Conservation (phyloP, 30 jellyfish, hydroid and myxozoan genomes). For the Haliclystus octoradiatus region DNA sequence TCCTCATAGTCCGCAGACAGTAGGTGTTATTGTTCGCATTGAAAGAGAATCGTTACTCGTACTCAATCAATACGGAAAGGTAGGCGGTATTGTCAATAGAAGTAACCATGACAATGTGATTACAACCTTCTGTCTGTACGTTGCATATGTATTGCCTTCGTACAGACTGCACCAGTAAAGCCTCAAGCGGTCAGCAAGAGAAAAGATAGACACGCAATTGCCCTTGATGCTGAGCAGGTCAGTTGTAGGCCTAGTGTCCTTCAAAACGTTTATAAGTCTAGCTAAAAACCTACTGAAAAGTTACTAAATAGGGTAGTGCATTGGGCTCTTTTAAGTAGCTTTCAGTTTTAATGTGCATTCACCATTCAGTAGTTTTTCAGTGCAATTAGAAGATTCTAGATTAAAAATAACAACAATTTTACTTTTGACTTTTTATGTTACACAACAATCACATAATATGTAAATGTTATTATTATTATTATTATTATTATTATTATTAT, state of each 20-base stretch:
- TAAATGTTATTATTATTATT: neutral
- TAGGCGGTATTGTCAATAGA: conserved; percentile 3
- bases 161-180: conserved; percentile 80
- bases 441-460: neutral
- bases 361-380: neutral
- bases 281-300: too few relatives aligned
- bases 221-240: conserved; percentile 98
- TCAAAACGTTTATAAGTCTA: too few relatives aligned
- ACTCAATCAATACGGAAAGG: conserved; percentile 97
- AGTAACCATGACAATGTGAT: neutral
- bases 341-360: neutral
- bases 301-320: too few relatives aligned
- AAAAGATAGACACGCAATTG: conserved; percentile 81
- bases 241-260: neutral
- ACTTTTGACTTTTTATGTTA: neutral
- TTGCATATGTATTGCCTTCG: neutral
- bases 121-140: neutral
- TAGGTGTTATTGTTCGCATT: conserved; percentile 94
- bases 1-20: conserved; percentile 83
- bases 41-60: conserved; percentile 75
- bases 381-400: neutral
- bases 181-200: conserved; percentile 92
- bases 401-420: neutral
- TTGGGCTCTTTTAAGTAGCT: neutral
- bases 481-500: neutral